Conservation (phyloP, 2,888 invertebrate species). For the Leistus spinibarbis region DNA sequence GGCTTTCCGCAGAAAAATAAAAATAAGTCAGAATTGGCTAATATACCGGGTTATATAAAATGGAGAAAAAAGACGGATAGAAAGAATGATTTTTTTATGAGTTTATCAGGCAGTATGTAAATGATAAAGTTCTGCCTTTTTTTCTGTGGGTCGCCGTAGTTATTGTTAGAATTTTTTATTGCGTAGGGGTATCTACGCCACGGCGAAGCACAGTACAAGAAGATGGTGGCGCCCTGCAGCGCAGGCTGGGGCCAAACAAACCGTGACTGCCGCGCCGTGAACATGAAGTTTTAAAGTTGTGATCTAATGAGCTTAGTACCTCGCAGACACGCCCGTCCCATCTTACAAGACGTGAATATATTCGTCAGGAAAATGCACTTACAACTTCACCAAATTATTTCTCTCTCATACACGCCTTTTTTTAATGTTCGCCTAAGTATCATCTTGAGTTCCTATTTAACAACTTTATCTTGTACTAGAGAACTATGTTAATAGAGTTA, state of each 20-base stretch:
- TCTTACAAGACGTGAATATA: neutral
- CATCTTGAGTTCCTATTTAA: neutral
- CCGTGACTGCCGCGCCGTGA: neutral
- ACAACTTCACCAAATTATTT: constrained; percentile 1
- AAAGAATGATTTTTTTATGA: neutral
- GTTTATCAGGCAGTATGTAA: neutral
- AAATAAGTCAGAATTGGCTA: no score
- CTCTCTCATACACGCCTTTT: neutral
- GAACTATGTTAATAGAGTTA: neutral
- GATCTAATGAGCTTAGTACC: constrained; percentile 4
- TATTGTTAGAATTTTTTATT: neutral
- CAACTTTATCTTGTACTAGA: neutral
- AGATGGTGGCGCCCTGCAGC: neutral
- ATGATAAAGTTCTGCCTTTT: neutral
- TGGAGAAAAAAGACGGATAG: no score
- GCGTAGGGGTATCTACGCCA: neutral
- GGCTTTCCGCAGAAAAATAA: no score
- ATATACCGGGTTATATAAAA: neutral
- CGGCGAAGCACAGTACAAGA: no score
- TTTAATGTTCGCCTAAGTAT: neutral
- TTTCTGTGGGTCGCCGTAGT: neutral
- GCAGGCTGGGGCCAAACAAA: neutral
- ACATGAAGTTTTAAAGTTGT: constrained; percentile 1
- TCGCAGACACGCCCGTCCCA: neutral
- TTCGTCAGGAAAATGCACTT: neutral